Percentiles rank a stretch among this genome's conserved stretches.
Evolutionary conservation across 2,797 vertebrate species (phyloP).

Genomic region (Gymnothorax reevesii): DNA sequence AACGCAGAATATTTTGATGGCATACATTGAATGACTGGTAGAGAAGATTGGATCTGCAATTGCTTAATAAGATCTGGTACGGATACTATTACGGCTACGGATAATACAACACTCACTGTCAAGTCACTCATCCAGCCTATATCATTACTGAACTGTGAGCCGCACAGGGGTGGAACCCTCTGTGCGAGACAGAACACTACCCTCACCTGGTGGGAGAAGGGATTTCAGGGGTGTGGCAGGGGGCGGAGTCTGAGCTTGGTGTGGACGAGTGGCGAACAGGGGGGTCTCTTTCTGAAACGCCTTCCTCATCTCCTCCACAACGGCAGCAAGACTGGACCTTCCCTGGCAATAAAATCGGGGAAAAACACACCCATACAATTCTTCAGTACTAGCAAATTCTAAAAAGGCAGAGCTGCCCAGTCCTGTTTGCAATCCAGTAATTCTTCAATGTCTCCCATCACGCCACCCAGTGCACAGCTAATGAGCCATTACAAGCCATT

Average conservation of each 20-base stretch:
- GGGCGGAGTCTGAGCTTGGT: conserved; percentile 13
- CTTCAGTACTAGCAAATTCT: neutral
- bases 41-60: no score
- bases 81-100: no score
- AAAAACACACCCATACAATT: neutral
- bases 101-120: no score
- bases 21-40: no score
- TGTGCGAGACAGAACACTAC: neutral
- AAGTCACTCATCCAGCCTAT: neutral
- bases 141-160: neutral
- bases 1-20: no score
- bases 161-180: neutral
- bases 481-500: no score
- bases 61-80: no score
- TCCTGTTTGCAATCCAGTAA: no score
- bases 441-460: no score
- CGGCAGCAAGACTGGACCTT: conserved; percentile 61
- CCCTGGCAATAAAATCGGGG: conserved; percentile 55
- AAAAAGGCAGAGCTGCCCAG: no score
- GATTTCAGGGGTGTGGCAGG: conserved; percentile 7
- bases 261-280: conserved; percentile 57
- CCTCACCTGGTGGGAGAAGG: conserved; percentile 24
- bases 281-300: conserved; percentile 69
- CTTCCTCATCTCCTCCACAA: conserved; percentile 70
- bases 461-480: no score